phyloP scores from a whole-genome alignment of 2,797 vertebrate species.

The Hipposideros larvatus region DNA sequence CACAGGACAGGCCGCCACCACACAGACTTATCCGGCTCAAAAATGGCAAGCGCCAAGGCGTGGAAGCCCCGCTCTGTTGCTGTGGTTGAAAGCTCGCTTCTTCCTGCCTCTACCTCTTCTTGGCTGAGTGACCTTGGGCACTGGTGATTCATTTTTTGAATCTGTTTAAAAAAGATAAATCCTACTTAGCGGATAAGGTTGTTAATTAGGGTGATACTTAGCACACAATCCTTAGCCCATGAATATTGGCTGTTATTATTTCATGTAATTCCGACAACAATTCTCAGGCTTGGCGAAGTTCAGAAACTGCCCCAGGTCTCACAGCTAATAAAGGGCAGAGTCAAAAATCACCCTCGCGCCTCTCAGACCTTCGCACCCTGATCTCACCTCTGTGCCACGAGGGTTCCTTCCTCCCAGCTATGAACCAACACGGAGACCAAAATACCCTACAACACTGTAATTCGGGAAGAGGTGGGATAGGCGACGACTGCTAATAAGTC shows the following conservation, averaged over 20 bases:
- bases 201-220: no score
- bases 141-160: neutral
- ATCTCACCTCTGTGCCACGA: neutral
- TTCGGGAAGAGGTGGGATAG: neutral
- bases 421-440: neutral
- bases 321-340: neutral
- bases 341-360: neutral
- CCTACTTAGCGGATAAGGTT: no score
- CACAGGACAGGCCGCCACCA: neutral
- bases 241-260: neutral
- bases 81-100: neutral
- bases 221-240: neutral
- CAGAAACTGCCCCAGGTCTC: neutral
- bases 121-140: neutral
- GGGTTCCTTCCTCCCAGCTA: neutral
- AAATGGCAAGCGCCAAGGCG: accelerated
- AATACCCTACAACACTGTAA: neutral
- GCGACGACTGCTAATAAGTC: neutral
- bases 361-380: no score
- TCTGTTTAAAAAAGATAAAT: neutral
- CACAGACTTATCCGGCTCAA: neutral
- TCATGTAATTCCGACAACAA: neutral
- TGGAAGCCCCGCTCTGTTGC: neutral
- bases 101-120: neutral
- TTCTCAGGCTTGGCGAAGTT: neutral